Conservation (phyloP, 2,888 invertebrate genomes). For the Agrotis exclamationis region DNA sequence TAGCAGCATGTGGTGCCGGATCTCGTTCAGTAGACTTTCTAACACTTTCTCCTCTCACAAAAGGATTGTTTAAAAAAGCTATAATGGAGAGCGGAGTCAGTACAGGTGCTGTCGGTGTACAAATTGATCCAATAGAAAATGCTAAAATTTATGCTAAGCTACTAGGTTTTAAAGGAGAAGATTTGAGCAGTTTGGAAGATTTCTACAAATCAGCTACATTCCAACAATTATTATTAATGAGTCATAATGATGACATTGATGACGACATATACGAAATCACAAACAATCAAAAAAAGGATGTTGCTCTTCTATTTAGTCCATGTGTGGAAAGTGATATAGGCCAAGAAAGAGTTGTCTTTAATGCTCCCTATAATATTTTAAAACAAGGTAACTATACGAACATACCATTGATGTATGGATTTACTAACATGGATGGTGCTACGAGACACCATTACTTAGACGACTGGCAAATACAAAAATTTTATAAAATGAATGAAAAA, state of each 20-base stretch:
- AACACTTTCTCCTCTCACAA: constrained; percentile 73
- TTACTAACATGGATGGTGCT: constrained; percentile 72
- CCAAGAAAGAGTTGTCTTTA: constrained; percentile 52
- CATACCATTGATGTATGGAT: constrained; percentile 67
- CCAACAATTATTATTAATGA: constrained; percentile 54
- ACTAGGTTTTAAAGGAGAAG: constrained; percentile 69
- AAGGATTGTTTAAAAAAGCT: constrained; percentile 76
- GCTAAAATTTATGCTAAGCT: constrained; percentile 73
- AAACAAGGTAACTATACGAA: constrained; percentile 51
- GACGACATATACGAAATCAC: constrained; percentile 10
- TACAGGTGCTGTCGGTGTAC: constrained; percentile 69
- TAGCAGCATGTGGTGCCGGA: constrained; percentile 79
- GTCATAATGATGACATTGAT: no score
- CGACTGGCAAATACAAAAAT: constrained; percentile 49
- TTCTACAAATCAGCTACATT: constrained; percentile 74
- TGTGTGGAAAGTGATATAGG: constrained; percentile 70
- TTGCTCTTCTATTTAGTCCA: constrained; percentile 61
- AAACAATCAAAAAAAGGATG: constrained; percentile 16
- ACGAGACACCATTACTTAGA: constrained; percentile 61
- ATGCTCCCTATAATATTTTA: constrained; percentile 59
- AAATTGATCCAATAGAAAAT: constrained; percentile 73
- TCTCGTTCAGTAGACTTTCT: constrained; percentile 75
- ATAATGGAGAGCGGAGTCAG: constrained; percentile 76
- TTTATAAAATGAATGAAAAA: constrained; percentile 67
- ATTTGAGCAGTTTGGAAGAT: constrained; percentile 71